Evolutionary conservation across 2,888 invertebrate species (phyloP), one percentile per base, ranked within the genome.

Genomic region (Masnerella sp.): DNA sequence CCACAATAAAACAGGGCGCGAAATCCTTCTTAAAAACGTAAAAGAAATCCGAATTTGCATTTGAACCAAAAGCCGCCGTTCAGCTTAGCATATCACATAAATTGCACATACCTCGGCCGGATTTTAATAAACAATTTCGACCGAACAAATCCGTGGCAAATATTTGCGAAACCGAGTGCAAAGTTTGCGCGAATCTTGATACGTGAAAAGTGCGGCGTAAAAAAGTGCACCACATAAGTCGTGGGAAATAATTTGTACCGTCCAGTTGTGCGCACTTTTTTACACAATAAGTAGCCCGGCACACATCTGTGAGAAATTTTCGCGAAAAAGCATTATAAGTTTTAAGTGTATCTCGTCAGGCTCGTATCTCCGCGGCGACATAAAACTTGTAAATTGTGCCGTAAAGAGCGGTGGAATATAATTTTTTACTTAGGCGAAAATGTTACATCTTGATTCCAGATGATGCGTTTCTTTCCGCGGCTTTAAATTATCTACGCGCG

Each of bases 361-460:
- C n/a, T n/a, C n/a, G 45, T 51, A 20, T 54, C 36, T 28, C 36
- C 20, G 45, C 51, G 51, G 30, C 15, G 18, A 30, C 34, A 51
- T 71, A 58, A 64, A 71, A 58, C 56, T 70, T 58, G 64, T 59
- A 71, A 64, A 64, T 64, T 38, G 32, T 62, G 56, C 18, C 52
- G 25, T 38, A 52, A 70, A 51, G 43, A 54, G 51, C 36, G 52
- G 42, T 51, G 70, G 28, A 43, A 64, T 64, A 64, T 56, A 70
- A 70, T 70, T 70, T 69, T 69, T 69, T 69, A 38, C 45, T 38
- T 28, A 54, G 11, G 20, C 18, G 34, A 61, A 62, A 62, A 47
- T 62, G 54, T 54, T 61, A 69, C 69, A 69, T 69, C 70, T 70
- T 70, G 70, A 70, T 70, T 38, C 70, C 70, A 70, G 70, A 70